Evolutionary conservation across 2,888 invertebrate genomes (phyloP).

Genomic region (Argynnis bischoffii): DNA sequence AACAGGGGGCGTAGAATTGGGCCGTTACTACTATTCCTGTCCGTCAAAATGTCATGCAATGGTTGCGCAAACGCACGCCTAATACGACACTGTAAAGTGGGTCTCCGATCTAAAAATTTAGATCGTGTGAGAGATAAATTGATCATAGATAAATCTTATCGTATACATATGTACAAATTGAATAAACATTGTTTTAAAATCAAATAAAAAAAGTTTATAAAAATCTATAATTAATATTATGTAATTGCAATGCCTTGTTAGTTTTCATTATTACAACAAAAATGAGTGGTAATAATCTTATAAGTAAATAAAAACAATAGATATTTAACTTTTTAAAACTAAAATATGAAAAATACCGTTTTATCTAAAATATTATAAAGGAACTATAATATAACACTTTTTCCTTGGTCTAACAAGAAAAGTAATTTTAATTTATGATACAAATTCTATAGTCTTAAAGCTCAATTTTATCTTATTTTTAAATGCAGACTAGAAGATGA

Average conservation of each 20-base stretch:
- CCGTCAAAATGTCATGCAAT: constrained; percentile 72
- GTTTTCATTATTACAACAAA: no score
- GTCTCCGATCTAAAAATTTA: constrained; percentile 27
- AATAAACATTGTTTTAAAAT: no score
- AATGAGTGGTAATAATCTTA: no score
- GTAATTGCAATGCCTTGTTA: no score
- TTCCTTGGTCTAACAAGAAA: neutral
- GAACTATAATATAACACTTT: no score
- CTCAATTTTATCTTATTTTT: neutral
- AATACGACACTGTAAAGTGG: constrained; percentile 47
- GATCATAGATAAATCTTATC: neutral
- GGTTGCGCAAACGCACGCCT: constrained; percentile 66
- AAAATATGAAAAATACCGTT: no score
- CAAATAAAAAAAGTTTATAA: no score
- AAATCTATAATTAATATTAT: no score
- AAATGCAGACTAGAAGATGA: constrained; percentile 1
- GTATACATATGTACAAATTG: no score
- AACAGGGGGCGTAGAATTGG: constrained; percentile 45
- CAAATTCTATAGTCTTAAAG: neutral
- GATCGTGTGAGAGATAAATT: constrained; percentile 14
- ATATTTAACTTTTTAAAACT: no score
- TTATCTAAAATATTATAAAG: no score
- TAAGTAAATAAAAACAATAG: no score
- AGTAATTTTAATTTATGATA: neutral
- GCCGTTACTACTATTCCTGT: constrained; percentile 70